These are phyloP conservation scores for Tenthredo distinguenda DNA, from an alignment of 2,888 invertebrate genomes.

Conservation along the genomic window DNA sequence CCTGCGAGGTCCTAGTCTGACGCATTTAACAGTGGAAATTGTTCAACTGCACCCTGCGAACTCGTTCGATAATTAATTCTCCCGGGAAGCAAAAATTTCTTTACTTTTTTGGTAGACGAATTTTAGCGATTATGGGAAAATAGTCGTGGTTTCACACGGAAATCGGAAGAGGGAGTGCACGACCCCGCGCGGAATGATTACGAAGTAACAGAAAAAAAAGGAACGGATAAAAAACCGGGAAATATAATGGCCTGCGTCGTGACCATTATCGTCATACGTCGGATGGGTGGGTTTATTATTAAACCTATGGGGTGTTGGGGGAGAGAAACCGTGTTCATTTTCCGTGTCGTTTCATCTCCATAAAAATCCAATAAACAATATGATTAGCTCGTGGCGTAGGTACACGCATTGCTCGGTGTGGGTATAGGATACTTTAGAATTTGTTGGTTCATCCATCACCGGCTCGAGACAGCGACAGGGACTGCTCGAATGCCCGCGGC, in stretches of 20 bases:
- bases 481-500: constrained; percentile 57
- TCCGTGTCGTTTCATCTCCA: constrained; percentile 67
- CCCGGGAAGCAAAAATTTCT: background rate
- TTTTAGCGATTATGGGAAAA: background rate
- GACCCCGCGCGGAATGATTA: background rate
- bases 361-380: constrained; percentile 73
- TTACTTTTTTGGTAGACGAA: background rate
- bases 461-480: constrained; percentile 57
- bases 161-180: background rate
- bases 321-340: constrained; percentile 54
- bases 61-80: background rate
- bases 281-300: constrained; percentile 29
- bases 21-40: background rate
- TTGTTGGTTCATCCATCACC: constrained; percentile 70
- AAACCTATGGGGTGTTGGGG: constrained; percentile 13
- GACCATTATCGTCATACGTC: constrained; percentile 1
- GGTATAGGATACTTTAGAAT: constrained; percentile 11
- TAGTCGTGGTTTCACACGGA: constrained; percentile 6
- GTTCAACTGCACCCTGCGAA: background rate
- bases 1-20: background rate
- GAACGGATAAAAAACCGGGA: background rate
- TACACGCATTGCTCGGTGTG: background rate
- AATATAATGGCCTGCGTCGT: background rate
- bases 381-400: constrained; percentile 61
- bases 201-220: background rate